phyloP scores from a whole-genome alignment of 2,888 invertebrate genomes.

The Tholera decimalis region DNA sequence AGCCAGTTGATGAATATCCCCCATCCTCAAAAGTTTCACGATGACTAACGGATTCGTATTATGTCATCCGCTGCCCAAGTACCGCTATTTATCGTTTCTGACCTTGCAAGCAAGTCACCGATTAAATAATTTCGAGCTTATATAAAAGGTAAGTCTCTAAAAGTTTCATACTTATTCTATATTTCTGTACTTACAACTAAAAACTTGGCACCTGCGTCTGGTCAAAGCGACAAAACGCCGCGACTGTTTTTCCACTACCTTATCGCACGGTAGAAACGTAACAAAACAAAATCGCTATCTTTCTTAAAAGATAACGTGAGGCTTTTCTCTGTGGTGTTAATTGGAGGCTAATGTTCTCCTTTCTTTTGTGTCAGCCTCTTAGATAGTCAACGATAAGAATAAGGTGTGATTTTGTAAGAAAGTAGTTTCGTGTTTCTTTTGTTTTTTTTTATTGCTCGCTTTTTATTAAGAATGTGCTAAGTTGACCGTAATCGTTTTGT shows the following conservation, averaged over 20 bases:
- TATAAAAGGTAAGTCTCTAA: background rate
- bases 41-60: no score
- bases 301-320: conserved; percentile 70
- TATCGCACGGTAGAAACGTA: conserved; percentile 77
- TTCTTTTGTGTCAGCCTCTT: conserved; percentile 65
- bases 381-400: conserved; percentile 71
- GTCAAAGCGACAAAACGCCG: conserved; percentile 75
- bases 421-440: conserved; percentile 43
- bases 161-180: conserved; percentile 61
- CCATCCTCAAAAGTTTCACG: no score
- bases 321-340: conserved; percentile 80
- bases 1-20: no score
- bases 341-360: conserved; percentile 77
- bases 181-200: conserved; percentile 43
- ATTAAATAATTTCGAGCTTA: background rate
- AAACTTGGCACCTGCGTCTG: conserved; percentile 79
- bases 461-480: conserved; percentile 29
- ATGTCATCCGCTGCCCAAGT: no score
- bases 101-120: no score
- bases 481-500: conserved; percentile 28
- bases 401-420: conserved; percentile 60
- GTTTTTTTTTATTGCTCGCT: conserved; percentile 27
- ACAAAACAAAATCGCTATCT: conserved; percentile 83
- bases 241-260: conserved; percentile 66
- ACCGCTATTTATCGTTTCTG: no score